Evolutionary conservation across 2,113 vertebrate genomes (phyloP).

Genomic region (Bufo gargarizans): DNA sequence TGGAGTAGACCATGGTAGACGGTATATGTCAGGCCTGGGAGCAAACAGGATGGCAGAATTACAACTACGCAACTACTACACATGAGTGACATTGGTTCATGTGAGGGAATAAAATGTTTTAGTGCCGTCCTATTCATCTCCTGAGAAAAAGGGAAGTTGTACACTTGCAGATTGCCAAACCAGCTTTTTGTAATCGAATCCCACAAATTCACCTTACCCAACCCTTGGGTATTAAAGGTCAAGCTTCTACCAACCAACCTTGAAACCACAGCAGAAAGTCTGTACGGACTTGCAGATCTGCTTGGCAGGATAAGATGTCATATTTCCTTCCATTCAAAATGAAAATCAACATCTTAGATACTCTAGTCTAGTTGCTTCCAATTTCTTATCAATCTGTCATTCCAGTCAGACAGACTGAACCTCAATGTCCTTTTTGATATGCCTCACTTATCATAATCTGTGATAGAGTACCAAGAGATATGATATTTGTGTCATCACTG

Average conservation of each 20-base stretch:
- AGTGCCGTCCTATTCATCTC: not conserved
- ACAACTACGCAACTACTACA: not conserved
- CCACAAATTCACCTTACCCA: not conserved
- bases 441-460: not conserved
- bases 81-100: not conserved
- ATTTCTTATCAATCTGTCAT: constrained; percentile 25
- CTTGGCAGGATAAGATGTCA: constrained; percentile 8
- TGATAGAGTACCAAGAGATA: not conserved
- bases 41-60: not conserved
- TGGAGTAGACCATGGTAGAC: not conserved
- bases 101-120: not conserved
- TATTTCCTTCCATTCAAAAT: constrained; percentile 22
- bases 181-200: constrained; percentile 10
- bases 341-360: constrained; percentile 17
- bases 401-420: not conserved
- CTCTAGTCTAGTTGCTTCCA: constrained; percentile 15
- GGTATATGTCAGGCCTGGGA: not conserved
- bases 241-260: not conserved
- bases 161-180: not conserved
- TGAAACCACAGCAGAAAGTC: constrained; percentile 8
- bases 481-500: not conserved
- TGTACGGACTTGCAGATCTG: constrained; percentile 7
- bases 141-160: not conserved
- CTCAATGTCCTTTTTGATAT: not conserved
- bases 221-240: constrained; percentile 24